Base-by-base conservation (phyloP, 2,888 invertebrate species). In the Hylaea fasciaria region DNA sequence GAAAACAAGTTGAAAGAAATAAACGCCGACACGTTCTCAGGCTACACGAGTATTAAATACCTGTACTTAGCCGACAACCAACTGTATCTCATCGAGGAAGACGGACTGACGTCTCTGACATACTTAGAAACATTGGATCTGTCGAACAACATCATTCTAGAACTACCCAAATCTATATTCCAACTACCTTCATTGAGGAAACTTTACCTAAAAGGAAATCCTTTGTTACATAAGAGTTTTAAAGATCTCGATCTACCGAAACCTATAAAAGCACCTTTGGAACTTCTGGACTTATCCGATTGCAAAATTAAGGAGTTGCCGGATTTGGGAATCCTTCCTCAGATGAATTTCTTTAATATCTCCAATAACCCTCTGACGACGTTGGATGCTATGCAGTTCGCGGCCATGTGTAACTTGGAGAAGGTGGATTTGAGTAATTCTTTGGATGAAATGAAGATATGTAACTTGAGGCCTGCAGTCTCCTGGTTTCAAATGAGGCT, bases 291-390 rank as follows among this genome's bases (percentile, higher is more conserved):
- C 66, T 77, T 95, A 37, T 94, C 95, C 14, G 88, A 93, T 54
- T 95, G 95, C 72, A 89, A 91, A 53, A 82, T 96, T 37, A 85
- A 83, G 13, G 85, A 88, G 57, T 79, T 96, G 41, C 95, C 95
- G 0, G 81, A 93, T 69, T 88, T 95, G 77, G 95, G 95, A 1
- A 81, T 88, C 32, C 72, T 95, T 14, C 94, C 95, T 12, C 92
- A 93, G 47, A 76, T 96, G 37, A 73, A 82, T 55, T 85, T 93
- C 49, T 92, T 95, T 58, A 95, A 96, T 73, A 91, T 95, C 43
- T 95, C 95, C 0, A 76, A 85, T 47, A 95, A 95, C 77, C 85
- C 87, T 0, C 84, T 96, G 47, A 73, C 57, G 0, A 72, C 73
- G 1, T 69, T 94, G 0, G 85, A 83, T 4, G 86, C 94, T 4